Evolutionary conservation across 2,113 vertebrate genomes (phyloP).

Genomic region (Pterocles orientalis): DNA sequence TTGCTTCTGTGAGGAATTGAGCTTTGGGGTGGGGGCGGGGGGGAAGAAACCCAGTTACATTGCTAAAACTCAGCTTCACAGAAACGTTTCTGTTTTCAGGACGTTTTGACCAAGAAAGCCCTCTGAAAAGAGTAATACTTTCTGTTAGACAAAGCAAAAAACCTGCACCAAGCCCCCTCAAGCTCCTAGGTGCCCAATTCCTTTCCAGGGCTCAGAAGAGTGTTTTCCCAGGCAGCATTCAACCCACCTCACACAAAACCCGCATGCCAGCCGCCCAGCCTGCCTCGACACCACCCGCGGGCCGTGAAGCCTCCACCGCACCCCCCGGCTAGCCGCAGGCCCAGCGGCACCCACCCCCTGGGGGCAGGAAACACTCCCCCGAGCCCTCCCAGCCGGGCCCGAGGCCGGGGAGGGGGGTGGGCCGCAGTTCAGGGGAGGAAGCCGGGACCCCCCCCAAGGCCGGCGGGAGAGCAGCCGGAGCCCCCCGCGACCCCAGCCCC

Average conservation of each 20-base stretch:
- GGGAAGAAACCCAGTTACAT: not conserved
- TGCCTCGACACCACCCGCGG: not conserved
- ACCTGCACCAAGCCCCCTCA: rapidly evolving
- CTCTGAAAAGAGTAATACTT: not conserved
- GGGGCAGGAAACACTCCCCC: rapidly evolving
- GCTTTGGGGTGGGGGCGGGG: too few species aligned
- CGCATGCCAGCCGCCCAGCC: rapidly evolving
- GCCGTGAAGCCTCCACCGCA: not conserved
- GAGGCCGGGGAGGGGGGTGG: too few species aligned
- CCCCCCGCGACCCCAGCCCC: too few species aligned
- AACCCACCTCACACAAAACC: not conserved
- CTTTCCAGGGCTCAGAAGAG: not conserved
- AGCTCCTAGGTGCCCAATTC: not conserved
- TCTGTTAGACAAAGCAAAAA: too few species aligned
- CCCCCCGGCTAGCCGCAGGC: not conserved
- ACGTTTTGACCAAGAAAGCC: rapidly evolving
- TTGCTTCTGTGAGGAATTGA: not conserved
- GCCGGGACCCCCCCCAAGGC: rapidly evolving
- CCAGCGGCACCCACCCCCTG: not conserved
- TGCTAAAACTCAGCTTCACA: not conserved
- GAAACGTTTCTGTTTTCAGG: not conserved
- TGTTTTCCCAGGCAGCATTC: not conserved
- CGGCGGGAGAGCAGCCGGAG: too few species aligned
- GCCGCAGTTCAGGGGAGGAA: too few species aligned
- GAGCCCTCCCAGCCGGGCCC: not conserved